Conservation (phyloP, 2,888 invertebrate genomes). For the Fissipunctia ypsillon region DNA sequence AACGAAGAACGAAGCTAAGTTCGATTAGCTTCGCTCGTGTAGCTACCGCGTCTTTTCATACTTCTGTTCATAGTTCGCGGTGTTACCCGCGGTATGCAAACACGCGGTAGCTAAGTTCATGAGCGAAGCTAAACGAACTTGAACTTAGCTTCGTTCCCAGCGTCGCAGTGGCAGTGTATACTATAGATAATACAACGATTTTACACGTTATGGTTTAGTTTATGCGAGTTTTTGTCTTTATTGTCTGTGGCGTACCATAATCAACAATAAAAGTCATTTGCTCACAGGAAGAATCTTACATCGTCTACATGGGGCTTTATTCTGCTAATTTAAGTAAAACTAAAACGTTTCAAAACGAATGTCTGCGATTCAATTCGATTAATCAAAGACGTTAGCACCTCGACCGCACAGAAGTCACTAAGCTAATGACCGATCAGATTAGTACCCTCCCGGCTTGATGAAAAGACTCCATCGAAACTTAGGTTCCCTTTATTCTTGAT, state of each 20-base stretch:
- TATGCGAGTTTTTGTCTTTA: background rate
- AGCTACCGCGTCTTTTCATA: too few species aligned
- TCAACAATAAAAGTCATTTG: background rate
- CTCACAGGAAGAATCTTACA: too few species aligned
- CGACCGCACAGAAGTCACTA: conserved; percentile 60
- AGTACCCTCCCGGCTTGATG: conserved; percentile 46
- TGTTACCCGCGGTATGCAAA: too few species aligned
- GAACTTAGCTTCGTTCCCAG: too few species aligned
- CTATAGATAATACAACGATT: background rate
- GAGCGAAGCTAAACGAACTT: too few species aligned
- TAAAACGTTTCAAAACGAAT: conserved; percentile 19
- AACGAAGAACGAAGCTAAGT: too few species aligned
- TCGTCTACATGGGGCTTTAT: too few species aligned
- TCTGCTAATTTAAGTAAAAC: conserved; percentile 1
- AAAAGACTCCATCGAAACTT: conserved; percentile 33
- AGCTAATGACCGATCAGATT: conserved; percentile 70
- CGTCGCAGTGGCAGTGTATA: too few species aligned
- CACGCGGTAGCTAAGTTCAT: too few species aligned
- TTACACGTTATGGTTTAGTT: background rate
- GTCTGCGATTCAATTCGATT: conserved; percentile 67
- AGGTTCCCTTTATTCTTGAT: conserved; percentile 2
- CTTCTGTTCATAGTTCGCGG: too few species aligned
- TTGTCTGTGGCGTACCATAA: too few species aligned
- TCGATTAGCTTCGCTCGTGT: too few species aligned
- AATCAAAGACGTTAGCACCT: conserved; percentile 71